These are phyloP conservation scores for Myotis brandtii DNA, from an alignment of 2,113 vertebrate species.

Conservation along the genomic window DNA sequence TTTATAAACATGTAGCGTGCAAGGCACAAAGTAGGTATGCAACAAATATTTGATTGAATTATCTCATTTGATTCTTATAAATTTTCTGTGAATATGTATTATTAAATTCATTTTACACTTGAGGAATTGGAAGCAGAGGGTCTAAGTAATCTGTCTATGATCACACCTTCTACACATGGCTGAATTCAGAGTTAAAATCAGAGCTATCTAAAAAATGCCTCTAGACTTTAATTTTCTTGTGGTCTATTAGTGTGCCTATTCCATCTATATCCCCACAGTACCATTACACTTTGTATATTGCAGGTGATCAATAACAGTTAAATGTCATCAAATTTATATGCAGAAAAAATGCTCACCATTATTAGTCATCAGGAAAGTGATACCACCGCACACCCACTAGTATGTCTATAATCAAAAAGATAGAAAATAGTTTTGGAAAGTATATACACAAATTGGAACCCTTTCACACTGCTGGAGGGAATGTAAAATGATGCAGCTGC, in stretches of 20 bases:
- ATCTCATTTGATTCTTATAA: background rate
- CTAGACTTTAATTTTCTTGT: background rate
- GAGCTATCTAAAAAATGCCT: background rate
- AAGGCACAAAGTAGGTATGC: background rate
- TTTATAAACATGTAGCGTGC: background rate
- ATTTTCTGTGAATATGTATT: background rate
- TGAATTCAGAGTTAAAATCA: slow-evolving; percentile 9
- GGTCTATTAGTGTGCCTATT: background rate
- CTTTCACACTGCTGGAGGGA: background rate
- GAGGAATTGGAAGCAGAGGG: background rate
- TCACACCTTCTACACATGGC: background rate
- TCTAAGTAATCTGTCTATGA: background rate
- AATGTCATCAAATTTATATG: slow-evolving; percentile 8
- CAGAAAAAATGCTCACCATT: background rate
- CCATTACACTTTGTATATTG: background rate
- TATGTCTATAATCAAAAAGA: background rate
- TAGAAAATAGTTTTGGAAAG: background rate
- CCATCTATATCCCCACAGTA: background rate
- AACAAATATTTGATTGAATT: background rate
- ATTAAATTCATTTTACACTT: background rate
- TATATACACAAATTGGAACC: background rate
- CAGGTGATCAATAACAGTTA: background rate
- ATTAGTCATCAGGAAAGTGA: background rate
- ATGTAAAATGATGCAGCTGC: background rate
- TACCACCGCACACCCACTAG: background rate